Base-by-base conservation (phyloP, 2,888 invertebrate species). In the Drosophila mimica region DNA sequence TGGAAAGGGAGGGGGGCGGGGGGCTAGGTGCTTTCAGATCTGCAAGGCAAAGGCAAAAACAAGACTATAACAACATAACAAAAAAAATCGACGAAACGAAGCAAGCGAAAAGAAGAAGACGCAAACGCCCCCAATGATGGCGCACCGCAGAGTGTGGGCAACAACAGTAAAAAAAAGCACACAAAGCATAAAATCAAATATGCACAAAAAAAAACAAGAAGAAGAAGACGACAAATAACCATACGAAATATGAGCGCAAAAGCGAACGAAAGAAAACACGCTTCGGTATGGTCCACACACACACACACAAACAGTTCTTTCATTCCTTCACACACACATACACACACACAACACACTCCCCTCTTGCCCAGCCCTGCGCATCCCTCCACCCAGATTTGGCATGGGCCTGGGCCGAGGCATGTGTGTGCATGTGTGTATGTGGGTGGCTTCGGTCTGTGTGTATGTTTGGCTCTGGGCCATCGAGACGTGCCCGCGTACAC, bases 111-210 rank as follows among this genome's bases (percentile, higher is more conserved):
- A 60, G 63, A 34, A 57, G 56, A 53, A 56, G 75, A 64, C 66
- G 60, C 81, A 72, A 88, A 88, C 85, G 85, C 88, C 88, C 88
- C 88, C 86, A 76, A 80, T 83, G 81, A 84, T 86, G 81, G 69
- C 65, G 67, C 59, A 72, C 53, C 80, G 66, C 57, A 80, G 63
- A 80, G 70, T 80, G 85, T 82, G 65, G 83, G 78, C 82, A 82
- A 75, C 63, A 88, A 84, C 88, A 85, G 87, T 86, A 88, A 86
- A 86, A 43, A 40, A 46, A 86, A 86, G 85, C 85, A 86, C 84
- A 86, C 89, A 74, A 86, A 88, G 85, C 85, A 86, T 83, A 86
- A 86, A 88, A 86, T 86, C 83, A 86, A 86, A 86, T 86, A 88
- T 86, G 86, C 83, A 86, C 79, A 78, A 62, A 53, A 58, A 40